Base-by-base conservation (phyloP, 1,140 invertebrate species). In the Diorhabda elongata region DNA sequence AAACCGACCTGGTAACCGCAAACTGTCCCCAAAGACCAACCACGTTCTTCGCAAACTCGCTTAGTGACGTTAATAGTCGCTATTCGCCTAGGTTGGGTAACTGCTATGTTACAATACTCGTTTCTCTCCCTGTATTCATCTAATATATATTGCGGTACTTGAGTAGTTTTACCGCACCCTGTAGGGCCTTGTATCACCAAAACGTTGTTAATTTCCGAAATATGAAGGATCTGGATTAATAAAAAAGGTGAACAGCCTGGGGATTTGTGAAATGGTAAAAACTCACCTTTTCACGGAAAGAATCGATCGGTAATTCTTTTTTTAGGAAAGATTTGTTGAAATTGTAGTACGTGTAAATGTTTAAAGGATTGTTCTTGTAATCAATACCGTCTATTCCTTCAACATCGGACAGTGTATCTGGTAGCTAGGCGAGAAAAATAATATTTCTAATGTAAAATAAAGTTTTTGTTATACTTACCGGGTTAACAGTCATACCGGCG, bases 51-150 rank as follows among this genome's bases (percentile, higher is more conserved):
- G 66, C 93, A 91, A 41, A 98, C 92, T 74, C 94, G 85, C 73
- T 92, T 85, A 3, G 96, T 91, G 45, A 98, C 87, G 61, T 92
- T 92, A 11, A 97, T 90, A 3, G 96, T 94, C 41, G 95, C 93
- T 71, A 99, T 91, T 77, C 92, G 87, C 5, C 96, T 85, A 0
- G 97, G 96, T 79, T 98, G 94, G 0, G 95, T 94, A 42, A 95
- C 90, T 45, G 96, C 87, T 76, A 98, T 95, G 74, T 90, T 91
- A 76, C 87, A 88, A 64, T 83, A 80, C 58, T 81, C 80, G 26
- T 83, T 84, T 9, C 84, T 83, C 7, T 85, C 80, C 62, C 82
- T 85, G 78, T 87, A 88, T 68, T 89, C 82, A 80, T 97, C 91
- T 42, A 97, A 80, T 71, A 98, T 91, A 83, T 91, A 94, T 78